Evolutionary conservation across 2,797 vertebrate genomes (phyloP), one percentile per base, ranked within the genome.

Genomic region (Acanthiza pusilla): DNA sequence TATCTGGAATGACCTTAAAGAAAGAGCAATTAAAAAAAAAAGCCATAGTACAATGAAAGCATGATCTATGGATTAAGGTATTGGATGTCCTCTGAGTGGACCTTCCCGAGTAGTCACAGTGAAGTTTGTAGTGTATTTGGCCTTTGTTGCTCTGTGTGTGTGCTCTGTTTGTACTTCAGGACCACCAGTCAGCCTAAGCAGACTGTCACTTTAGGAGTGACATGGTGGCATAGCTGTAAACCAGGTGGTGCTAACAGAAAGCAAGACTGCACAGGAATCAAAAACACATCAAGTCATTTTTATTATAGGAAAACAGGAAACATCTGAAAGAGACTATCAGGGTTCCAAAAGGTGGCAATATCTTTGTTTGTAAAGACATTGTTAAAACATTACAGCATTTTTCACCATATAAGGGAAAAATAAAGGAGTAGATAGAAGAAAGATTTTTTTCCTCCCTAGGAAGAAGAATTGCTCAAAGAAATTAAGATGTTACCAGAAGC

Each of bases 271-370:
- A 75, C 61, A 74, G 79, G 92, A 93, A 91, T 63, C 62, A 92
- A 25, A 89, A 83, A 13, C 55, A 72, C 40, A 77, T 75, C 51
- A 29, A 42, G 16, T 77, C 23, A 45, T 72, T 91, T 94, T 88
- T 84, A 84, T 75, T 81, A 45, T 8, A 60, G 87, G 30, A 78
- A 96, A 96, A 58, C 91, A 96, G 83, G 83, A 96, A 95, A 77
- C 65, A 92, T 74, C 91, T 96, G 91, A 95, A 91, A 91, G 48
- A 93, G 29, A 16, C 76, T 68, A 57, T 74, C 42, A 65, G 74
- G 13, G 68, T 58, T 89, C 57, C 51, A 83, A 94, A 94, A 93
- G 30, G 62, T 72, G 78, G 11, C 43, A 88, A 78, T 42, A 22
- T n/a, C 43, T 92, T 83, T 84, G 20, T 85, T 88, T 94, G 61